A percentile compares a stretch with the other conserved stretches of the same genome.
Evolutionary conservation across 2,888 invertebrate species (phyloP).

Genomic region (Dolichomitus sp.): DNA sequence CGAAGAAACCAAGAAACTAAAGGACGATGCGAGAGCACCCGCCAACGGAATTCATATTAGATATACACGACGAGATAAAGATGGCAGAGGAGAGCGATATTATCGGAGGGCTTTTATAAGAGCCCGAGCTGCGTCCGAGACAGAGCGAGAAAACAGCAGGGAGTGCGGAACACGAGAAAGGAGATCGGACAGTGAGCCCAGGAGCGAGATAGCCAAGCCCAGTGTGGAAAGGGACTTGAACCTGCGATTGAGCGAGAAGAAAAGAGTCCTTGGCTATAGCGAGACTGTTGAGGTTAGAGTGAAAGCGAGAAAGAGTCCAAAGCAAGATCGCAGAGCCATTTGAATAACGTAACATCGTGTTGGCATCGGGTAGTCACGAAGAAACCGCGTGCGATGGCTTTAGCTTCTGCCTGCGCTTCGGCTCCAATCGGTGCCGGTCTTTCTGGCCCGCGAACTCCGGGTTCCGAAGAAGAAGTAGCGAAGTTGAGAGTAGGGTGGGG

Average conservation of each 20-base stretch:
- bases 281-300: not conserved
- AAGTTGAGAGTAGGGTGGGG: slow-evolving; percentile 9
- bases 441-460: slow-evolving; percentile 46
- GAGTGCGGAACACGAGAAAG: slow-evolving; percentile 13
- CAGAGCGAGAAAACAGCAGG: slow-evolving; percentile 46
- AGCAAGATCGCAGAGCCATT: slow-evolving; percentile 63
- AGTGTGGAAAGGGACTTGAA: not conserved
- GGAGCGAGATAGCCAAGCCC: slow-evolving; percentile 9
- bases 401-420: slow-evolving; percentile 33
- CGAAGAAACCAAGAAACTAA: slow-evolving; percentile 42
- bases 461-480: slow-evolving; percentile 53
- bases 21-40: slow-evolving; percentile 70
- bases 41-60: slow-evolving; percentile 75
- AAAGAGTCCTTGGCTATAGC: not conserved
- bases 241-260: not conserved
- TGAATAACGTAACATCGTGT: slow-evolving; percentile 75
- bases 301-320: slow-evolving; percentile 23
- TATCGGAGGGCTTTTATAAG: slow-evolving; percentile 74
- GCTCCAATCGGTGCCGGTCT: not conserved
- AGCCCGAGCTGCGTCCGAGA: slow-evolving; percentile 56
- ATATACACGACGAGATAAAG: slow-evolving; percentile 75
- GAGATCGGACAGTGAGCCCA: slow-evolving; percentile 39
- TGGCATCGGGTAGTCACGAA: slow-evolving; percentile 65
- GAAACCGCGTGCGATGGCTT: slow-evolving; percentile 44
- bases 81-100: slow-evolving; percentile 76